Percentiles rank a stretch among this genome's conserved stretches.
Evolutionary conservation across 2,888 invertebrate species (phyloP).

Genomic region (Pristionchus arcanus): DNA sequence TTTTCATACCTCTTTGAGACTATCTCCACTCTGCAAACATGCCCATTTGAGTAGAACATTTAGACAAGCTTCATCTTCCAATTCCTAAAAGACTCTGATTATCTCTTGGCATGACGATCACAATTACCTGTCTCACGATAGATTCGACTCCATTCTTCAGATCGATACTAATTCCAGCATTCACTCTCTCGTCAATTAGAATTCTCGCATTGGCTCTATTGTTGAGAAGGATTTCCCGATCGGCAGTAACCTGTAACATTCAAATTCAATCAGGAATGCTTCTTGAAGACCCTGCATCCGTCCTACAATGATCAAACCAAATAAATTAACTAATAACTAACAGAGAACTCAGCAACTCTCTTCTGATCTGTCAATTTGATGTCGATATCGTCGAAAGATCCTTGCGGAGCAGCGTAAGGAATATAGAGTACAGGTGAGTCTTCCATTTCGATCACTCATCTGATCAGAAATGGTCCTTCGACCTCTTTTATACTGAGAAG

Average conservation of each 20-base stretch:
- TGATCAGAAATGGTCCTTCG: too few species aligned
- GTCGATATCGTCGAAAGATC: background rate
- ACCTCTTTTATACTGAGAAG: constrained; percentile 2
- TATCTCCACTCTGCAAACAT: constrained; percentile 7
- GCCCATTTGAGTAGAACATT: constrained; percentile 35
- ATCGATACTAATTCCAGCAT: background rate
- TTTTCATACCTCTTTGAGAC: background rate
- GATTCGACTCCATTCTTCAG: constrained; percentile 40
- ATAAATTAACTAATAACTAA: background rate
- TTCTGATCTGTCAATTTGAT: background rate
- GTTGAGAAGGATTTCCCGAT: background rate
- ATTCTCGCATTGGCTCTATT: background rate
- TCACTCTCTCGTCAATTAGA: constrained; percentile 5
- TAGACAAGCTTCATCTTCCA: constrained; percentile 21
- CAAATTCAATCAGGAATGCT: background rate
- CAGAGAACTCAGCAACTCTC: constrained; percentile 24
- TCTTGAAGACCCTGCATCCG: too few species aligned
- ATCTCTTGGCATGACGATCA: background rate
- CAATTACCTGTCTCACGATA: constrained; percentile 4
- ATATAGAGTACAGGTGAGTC: background rate
- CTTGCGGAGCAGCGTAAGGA: background rate
- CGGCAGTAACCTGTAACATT: background rate
- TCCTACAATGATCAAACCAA: background rate
- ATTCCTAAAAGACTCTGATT: background rate
- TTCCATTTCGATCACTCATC: background rate